Percentiles rank a stretch among this genome's conserved stretches.
Evolutionary conservation across 64 coral and sea anemone species (phyloP).

Genomic region (Exaiptasia diaphana): DNA sequence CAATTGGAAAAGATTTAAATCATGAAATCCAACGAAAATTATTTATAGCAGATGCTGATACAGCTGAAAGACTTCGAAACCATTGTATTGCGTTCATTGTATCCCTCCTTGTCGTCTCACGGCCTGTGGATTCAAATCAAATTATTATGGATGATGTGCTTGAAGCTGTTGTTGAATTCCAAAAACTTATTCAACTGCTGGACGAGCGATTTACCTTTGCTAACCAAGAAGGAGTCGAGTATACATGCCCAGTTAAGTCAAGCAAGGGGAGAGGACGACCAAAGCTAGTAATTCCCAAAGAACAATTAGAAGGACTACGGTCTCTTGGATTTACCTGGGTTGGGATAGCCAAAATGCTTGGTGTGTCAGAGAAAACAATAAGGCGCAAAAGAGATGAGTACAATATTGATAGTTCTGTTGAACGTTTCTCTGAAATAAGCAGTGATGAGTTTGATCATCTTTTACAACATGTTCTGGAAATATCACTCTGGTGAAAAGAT

Average conservation of each 20-base stretch:
- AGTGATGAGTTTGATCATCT: conserved; percentile 38
- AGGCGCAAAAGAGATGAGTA: conserved; percentile 9
- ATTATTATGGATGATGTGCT: conserved; percentile 15
- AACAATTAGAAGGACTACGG: conserved; percentile 50
- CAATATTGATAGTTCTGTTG: conserved; percentile 6
- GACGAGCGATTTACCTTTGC: conserved; percentile 7
- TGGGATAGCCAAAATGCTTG: conserved; percentile 42
- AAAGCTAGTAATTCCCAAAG: conserved; percentile 30
- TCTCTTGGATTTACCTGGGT: conserved; percentile 56
- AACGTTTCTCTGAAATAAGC: conserved; percentile 37
- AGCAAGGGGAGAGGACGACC: conserved; percentile 37
- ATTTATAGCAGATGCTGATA: conserved; percentile 16
- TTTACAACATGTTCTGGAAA: conserved; percentile 30
- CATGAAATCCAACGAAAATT: conserved; percentile 40
- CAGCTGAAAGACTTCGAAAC: conserved; percentile 24
- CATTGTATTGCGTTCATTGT: conserved; percentile 2
- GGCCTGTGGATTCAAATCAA: too few relatives aligned
- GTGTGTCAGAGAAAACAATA: conserved; percentile 51
- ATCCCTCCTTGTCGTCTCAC: neutral
- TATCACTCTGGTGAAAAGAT: conserved; percentile 60
- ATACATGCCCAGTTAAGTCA: conserved; percentile 2
- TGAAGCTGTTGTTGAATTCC: conserved; percentile 8
- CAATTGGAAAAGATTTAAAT: conserved; percentile 35
- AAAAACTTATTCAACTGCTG: conserved; percentile 23
- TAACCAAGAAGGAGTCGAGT: conserved; percentile 23